Evolutionary conservation across 35 echinoderm and acorn worm species (phyloP).

Genomic region (Patiria miniata): DNA sequence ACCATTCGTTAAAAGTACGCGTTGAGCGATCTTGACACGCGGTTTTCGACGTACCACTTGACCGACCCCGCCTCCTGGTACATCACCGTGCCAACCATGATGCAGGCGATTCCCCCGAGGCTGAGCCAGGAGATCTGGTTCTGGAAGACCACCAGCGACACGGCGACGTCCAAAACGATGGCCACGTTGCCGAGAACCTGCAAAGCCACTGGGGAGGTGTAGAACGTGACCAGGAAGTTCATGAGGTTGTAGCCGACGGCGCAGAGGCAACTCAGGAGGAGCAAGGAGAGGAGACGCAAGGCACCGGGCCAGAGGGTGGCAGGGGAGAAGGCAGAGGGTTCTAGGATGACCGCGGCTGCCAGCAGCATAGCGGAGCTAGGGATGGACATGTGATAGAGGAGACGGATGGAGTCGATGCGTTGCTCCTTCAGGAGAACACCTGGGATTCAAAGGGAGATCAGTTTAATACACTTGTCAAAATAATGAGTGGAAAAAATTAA

Average conservation of each 20-base stretch:
- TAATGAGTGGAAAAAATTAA: neutral
- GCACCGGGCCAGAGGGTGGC: slow-evolving; percentile 38
- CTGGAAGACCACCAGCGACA: slow-evolving; percentile 84
- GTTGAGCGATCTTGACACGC: neutral
- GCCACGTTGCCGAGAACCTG: slow-evolving; percentile 91
- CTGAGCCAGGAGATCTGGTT: slow-evolving; percentile 83
- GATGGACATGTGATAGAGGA: slow-evolving; percentile 93
- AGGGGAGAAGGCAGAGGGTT: slow-evolving; percentile 60
- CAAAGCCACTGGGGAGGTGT: slow-evolving; percentile 86
- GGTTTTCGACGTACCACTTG: slow-evolving; percentile 6
- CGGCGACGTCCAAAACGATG: slow-evolving; percentile 68
- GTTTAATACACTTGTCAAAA: no score
- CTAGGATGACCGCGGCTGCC: slow-evolving; percentile 76
- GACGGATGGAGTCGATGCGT: slow-evolving; percentile 84
- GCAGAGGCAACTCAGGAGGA: slow-evolving; percentile 77
- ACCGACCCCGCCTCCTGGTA: slow-evolving; percentile 58
- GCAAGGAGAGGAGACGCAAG: slow-evolving; percentile 49
- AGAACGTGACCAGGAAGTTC: slow-evolving; percentile 93
- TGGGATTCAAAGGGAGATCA: neutral
- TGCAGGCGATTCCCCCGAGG: slow-evolving; percentile 58
- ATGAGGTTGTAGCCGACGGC: slow-evolving; percentile 97
- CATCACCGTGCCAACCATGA: slow-evolving; percentile 73
- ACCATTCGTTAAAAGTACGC: neutral
- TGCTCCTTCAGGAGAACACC: slow-evolving; percentile 93
- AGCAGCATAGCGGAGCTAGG: slow-evolving; percentile 76